Evolutionary conservation across 2,113 vertebrate genomes (phyloP).

Genomic region (Silurus glanis): DNA sequence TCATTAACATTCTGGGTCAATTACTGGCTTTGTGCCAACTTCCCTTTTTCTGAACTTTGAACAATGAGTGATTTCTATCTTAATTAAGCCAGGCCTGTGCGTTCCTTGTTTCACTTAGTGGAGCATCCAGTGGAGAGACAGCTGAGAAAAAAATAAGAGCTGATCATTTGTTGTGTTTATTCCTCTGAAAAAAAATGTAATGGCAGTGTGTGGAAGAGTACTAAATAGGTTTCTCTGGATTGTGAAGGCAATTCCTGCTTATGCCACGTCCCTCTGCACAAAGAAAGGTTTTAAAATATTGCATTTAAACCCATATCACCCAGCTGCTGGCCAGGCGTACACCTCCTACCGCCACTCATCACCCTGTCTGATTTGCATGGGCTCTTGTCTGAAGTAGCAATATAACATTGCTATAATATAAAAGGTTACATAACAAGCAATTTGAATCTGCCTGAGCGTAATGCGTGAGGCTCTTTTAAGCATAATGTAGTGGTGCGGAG

Average conservation of each 20-base stretch:
- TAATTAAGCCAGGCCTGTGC: constrained; percentile 70
- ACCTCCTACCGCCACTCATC: constrained; percentile 61
- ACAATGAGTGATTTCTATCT: constrained; percentile 68
- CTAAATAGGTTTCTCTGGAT: constrained; percentile 62
- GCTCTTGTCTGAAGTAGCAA: constrained; percentile 48
- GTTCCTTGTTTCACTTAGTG: constrained; percentile 67
- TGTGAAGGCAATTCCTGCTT: constrained; percentile 60
- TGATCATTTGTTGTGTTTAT: constrained; percentile 63
- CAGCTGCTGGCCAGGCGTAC: constrained; percentile 32
- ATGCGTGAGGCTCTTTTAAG: constrained; percentile 40
- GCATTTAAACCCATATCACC: constrained; percentile 58
- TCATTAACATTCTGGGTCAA: constrained; percentile 65
- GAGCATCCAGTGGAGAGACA: constrained; percentile 11
- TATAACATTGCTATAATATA: constrained; percentile 50
- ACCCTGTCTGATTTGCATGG: constrained; percentile 47
- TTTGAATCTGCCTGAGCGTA: constrained; percentile 45
- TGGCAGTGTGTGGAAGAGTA: constrained; percentile 57
- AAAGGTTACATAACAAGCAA: constrained; percentile 55
- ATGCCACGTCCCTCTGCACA: constrained; percentile 52
- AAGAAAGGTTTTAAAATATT: constrained; percentile 53
- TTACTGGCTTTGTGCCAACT: constrained; percentile 71
- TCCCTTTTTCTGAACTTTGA: constrained; percentile 68
- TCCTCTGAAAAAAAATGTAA: constrained; percentile 64
- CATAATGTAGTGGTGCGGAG: constrained; percentile 27
- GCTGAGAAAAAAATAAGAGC: not conserved